Conservation (phyloP, 2,113 vertebrate species). For the Albula glossodonta region DNA sequence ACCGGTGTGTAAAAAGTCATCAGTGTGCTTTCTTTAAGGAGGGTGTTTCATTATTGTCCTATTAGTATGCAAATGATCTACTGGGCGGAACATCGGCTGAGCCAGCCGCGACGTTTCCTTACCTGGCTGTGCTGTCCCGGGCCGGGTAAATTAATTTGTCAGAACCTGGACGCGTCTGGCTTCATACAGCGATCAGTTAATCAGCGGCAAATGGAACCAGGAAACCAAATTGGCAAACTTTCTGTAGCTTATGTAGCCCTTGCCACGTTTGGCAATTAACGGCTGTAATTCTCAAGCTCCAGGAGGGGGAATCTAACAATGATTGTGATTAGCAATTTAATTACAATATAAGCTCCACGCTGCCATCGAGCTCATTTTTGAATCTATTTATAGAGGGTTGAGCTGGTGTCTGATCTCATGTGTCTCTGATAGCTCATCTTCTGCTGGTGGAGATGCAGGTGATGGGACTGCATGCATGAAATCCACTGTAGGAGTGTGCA, state of each 20-base stretch:
- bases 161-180: not conserved
- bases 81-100: conserved; percentile 5
- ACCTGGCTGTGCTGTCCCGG: conserved; percentile 25
- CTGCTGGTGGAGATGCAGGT: not conserved
- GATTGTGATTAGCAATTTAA: conserved; percentile 71
- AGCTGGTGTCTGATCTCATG: not conserved
- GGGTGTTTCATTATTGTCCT: conserved; percentile 36
- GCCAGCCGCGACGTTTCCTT: conserved; percentile 8
- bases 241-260: conserved; percentile 46
- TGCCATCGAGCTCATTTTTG: conserved; percentile 52
- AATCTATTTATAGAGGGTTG: conserved; percentile 47
- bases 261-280: conserved; percentile 70
- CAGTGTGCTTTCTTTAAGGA: conserved; percentile 26
- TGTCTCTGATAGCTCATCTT: not conserved
- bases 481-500: not conserved
- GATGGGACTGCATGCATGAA: not conserved
- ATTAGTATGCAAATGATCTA: conserved; percentile 51
- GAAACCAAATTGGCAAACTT: conserved; percentile 62
- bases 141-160: conserved; percentile 13
- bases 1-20: conserved; percentile 39
- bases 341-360: conserved; percentile 65
- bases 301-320: conserved; percentile 63
- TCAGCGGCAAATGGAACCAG: conserved; percentile 63
- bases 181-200: conserved; percentile 56
- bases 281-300: conserved; percentile 59